These are phyloP conservation scores for Sebastes itinus DNA, from an alignment of 2,797 vertebrate species.

Conservation along the genomic window DNA sequence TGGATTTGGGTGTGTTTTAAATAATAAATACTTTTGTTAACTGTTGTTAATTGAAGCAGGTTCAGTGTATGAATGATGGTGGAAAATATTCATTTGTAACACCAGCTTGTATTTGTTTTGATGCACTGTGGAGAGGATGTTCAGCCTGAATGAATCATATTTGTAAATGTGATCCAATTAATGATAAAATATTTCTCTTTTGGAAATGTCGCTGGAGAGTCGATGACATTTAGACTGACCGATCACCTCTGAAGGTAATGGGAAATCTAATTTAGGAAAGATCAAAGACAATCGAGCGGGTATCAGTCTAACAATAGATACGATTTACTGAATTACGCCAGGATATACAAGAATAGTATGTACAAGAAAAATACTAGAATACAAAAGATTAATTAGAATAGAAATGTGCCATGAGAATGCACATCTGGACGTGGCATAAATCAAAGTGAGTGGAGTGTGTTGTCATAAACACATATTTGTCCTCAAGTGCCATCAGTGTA, in stretches of 20 bases:
- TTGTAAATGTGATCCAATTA: not conserved
- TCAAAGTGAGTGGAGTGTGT: not conserved
- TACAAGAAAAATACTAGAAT: not conserved
- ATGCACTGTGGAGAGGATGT: not conserved
- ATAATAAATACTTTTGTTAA: not conserved
- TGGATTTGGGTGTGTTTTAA: not conserved
- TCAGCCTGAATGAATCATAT: not conserved
- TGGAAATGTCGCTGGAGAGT: not conserved
- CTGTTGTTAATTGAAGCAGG: not conserved
- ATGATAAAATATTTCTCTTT: not conserved
- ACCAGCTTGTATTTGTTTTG: not conserved
- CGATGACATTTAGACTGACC: not conserved
- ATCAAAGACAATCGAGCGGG: not conserved
- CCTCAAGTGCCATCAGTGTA: not conserved
- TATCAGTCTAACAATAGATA: not conserved
- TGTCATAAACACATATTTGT: constrained; percentile 15
- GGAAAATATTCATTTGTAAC: not conserved
- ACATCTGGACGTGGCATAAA: not conserved
- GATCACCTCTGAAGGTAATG: not conserved
- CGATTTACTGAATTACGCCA: not conserved
- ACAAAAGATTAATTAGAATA: not conserved
- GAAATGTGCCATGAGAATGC: not conserved
- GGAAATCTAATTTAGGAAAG: not conserved
- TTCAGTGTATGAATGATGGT: not conserved
- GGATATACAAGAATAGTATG: not conserved